Percentiles rank a stretch among this genome's conserved stretches.
Evolutionary conservation across 2,113 vertebrate species (phyloP).

Genomic region (Otis tarda): DNA sequence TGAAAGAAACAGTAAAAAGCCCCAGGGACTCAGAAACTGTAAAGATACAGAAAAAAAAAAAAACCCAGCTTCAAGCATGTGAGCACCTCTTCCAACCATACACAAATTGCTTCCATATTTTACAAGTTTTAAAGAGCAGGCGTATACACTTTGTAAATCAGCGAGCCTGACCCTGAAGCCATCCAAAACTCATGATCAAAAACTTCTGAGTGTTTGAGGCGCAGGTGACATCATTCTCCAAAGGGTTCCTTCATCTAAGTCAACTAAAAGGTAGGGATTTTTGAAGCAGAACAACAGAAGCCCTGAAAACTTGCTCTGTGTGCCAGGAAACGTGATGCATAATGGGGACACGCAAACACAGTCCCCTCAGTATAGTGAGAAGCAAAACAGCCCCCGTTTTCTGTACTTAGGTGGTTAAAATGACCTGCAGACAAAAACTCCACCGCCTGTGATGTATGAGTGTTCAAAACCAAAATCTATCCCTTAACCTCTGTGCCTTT

Average conservation of each 20-base stretch:
- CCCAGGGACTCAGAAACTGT: not conserved
- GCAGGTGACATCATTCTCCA: slow-evolving; percentile 7
- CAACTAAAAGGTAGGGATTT: not conserved
- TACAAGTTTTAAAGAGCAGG: slow-evolving; percentile 13
- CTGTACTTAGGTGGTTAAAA: not conserved
- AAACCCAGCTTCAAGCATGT: not conserved
- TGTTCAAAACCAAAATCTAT: not conserved
- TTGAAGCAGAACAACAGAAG: slow-evolving; percentile 33
- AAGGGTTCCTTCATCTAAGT: slow-evolving; percentile 24
- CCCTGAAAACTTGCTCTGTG: not conserved
- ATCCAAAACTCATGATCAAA: slow-evolving; percentile 50
- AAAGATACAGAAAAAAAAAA: not conserved
- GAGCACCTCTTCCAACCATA: not conserved
- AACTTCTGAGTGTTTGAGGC: slow-evolving; percentile 5
- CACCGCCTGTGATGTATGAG: not conserved
- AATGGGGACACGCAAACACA: not conserved
- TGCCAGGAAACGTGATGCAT: not conserved
- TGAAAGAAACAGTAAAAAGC: not conserved
- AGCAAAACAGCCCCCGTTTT: not conserved
- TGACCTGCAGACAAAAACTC: not conserved
- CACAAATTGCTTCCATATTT: slow-evolving; percentile 24
- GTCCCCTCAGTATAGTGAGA: not conserved
- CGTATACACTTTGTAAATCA: not conserved
- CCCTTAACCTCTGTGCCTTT: not conserved
- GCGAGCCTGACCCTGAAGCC: slow-evolving; percentile 13